These are phyloP conservation scores for Folsomia candida DNA, from an alignment of 2,888 invertebrate species.

Conservation along the genomic window DNA sequence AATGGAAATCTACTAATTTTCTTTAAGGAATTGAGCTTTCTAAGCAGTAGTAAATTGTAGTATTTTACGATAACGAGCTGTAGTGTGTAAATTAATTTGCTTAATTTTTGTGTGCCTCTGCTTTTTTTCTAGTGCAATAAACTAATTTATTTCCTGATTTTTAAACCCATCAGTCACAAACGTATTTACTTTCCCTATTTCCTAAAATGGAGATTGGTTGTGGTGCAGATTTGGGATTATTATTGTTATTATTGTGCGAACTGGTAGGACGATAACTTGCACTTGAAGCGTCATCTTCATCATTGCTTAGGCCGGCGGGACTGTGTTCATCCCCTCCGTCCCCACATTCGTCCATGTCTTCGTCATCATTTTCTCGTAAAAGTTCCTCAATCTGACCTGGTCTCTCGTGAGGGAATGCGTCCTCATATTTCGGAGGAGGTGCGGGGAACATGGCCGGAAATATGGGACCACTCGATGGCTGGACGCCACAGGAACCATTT, in stretches of 20 bases:
- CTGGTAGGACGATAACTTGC: neutral
- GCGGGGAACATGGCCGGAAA: slow-evolving; percentile 42
- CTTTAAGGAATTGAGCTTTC: too few relatives aligned
- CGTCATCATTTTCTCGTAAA: slow-evolving; percentile 46
- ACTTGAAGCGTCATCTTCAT: neutral
- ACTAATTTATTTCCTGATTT: neutral
- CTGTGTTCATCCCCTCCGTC: neutral
- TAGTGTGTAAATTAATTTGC: too few relatives aligned
- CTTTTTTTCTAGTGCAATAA: too few relatives aligned
- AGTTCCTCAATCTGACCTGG: slow-evolving; percentile 50
- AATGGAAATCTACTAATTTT: too few relatives aligned
- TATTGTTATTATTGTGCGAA: neutral
- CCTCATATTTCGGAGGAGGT: slow-evolving; percentile 47
- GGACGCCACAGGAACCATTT: slow-evolving; percentile 32
- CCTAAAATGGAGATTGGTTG: neutral
- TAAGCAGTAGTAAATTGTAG: too few relatives aligned
- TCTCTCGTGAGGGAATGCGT: slow-evolving; percentile 48
- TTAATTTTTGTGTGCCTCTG: too few relatives aligned
- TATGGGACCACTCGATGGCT: slow-evolving; percentile 19
- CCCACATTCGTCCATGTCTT: slow-evolving; percentile 36
- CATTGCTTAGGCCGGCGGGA: neutral
- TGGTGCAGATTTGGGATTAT: neutral
- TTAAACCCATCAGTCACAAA: neutral
- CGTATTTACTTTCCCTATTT: slow-evolving; percentile 6
- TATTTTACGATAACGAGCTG: too few relatives aligned